Evolutionary conservation across 2,797 vertebrate genomes (phyloP).

Genomic region (Tadarida brasiliensis): DNA sequence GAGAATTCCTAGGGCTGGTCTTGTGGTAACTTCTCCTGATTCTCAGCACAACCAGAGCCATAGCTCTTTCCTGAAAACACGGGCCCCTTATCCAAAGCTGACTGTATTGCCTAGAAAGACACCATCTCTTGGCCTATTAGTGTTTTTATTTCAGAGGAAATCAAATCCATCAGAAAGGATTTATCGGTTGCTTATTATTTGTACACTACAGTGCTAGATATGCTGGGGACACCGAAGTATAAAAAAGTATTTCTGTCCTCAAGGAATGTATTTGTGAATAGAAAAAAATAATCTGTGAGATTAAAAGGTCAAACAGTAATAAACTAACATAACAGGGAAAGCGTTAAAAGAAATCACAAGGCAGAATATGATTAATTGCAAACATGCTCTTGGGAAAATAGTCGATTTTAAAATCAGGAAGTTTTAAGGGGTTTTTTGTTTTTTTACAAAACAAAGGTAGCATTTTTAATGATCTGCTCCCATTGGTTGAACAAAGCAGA

Average conservation of each 20-base stretch:
- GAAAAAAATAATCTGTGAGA: not conserved
- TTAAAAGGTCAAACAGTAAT: not conserved
- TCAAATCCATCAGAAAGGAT: not conserved
- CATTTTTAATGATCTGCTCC: not conserved
- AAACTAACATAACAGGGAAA: not conserved
- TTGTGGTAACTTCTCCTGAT: not conserved
- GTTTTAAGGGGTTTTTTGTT: not conserved
- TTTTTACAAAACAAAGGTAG: constrained; percentile 16
- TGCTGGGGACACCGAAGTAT: not conserved
- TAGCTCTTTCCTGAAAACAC: not conserved
- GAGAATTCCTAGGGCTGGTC: not conserved
- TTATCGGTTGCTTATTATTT: not conserved
- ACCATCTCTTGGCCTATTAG: not conserved
- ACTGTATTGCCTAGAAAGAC: not conserved
- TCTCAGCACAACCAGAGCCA: not conserved
- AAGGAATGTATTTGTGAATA: not conserved
- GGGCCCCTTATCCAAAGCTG: not conserved
- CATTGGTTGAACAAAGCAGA: not conserved
- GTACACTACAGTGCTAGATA: not conserved
- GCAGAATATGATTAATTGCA: not conserved
- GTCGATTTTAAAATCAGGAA: not conserved
- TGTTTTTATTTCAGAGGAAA: not conserved
- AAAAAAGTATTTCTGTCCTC: not conserved
- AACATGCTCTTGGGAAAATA: not conserved
- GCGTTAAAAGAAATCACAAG: not conserved